phyloP scores from a whole-genome alignment of 2,888 invertebrate species.

The Pteria penguin region DNA sequence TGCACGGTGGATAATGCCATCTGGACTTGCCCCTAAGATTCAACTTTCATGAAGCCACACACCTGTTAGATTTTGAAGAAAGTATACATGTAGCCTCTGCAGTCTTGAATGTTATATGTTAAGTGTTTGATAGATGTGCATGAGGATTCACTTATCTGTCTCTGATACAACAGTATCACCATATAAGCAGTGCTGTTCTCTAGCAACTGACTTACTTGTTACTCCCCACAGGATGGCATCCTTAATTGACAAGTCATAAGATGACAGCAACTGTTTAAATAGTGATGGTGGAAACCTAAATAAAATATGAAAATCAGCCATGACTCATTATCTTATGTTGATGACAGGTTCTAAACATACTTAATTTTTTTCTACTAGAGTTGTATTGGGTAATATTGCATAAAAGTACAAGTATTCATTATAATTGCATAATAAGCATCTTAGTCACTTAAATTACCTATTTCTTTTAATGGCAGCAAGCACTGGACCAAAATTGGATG shows the following conservation, averaged over 20 bases:
- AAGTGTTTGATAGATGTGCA: background rate
- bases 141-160: background rate
- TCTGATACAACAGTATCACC: conserved; percentile 22
- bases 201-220: conserved; percentile 20
- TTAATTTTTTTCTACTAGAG: too few relatives aligned
- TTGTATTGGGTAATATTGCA: too few relatives aligned
- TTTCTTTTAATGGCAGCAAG: conserved; percentile 8
- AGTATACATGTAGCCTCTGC: background rate
- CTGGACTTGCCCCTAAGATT: conserved; percentile 16
- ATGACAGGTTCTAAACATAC: too few relatives aligned
- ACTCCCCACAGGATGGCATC: conserved; percentile 26
- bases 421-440: background rate
- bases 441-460: background rate
- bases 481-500: conserved; percentile 25
- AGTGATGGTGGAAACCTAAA: conserved; percentile 23
- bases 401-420: too few relatives aligned
- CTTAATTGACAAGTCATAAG: conserved; percentile 18
- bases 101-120: background rate
- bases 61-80: background rate
- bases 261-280: conserved; percentile 23
- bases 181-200: conserved; percentile 19
- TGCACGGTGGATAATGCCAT: conserved; percentile 14
- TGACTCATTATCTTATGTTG: too few relatives aligned
- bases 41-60: conserved; percentile 21
- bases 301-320: too few relatives aligned